These are phyloP conservation scores for Coelinius sp. DNA, from an alignment of 2,888 invertebrate species.

Conservation along the genomic window DNA sequence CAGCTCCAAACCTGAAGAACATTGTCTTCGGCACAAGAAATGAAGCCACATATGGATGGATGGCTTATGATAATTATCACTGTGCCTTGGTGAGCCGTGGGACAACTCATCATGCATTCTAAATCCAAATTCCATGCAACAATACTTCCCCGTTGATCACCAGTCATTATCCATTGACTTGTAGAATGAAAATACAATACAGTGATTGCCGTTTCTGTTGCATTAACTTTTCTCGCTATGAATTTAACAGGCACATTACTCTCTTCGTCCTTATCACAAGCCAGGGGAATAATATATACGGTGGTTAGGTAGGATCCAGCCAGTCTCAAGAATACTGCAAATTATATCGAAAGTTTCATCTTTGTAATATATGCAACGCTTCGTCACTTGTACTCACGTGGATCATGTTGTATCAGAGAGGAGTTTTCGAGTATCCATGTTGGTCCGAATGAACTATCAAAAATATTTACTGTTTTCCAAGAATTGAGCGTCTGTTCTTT, in stretches of 20 bases:
- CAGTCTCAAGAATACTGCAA: slow-evolving; percentile 38
- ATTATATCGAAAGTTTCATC: neutral
- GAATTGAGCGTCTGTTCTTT: slow-evolving; percentile 43
- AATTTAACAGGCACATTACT: slow-evolving; percentile 41
- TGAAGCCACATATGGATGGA: slow-evolving; percentile 55
- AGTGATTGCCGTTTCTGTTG: slow-evolving; percentile 48
- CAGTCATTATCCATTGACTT: slow-evolving; percentile 54
- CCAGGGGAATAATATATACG: slow-evolving; percentile 51
- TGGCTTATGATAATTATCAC: slow-evolving; percentile 46
- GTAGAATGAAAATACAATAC: slow-evolving; percentile 48
- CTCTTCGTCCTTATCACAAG: slow-evolving; percentile 38
- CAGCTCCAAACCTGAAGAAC: slow-evolving; percentile 57
- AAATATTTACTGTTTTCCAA: slow-evolving; percentile 42
- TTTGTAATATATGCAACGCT: neutral
- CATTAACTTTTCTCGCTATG: slow-evolving; percentile 42
- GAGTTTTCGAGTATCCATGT: slow-evolving; percentile 51
- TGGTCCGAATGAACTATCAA: slow-evolving; percentile 50
- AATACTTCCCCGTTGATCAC: slow-evolving; percentile 55
- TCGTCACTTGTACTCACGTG: slow-evolving; percentile 34
- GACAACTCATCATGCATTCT: slow-evolving; percentile 48
- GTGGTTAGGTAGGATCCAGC: slow-evolving; percentile 52
- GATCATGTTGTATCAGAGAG: slow-evolving; percentile 43
- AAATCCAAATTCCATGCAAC: slow-evolving; percentile 49
- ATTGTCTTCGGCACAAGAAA: slow-evolving; percentile 46
- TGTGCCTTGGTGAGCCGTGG: slow-evolving; percentile 41